A percentile compares a stretch with the other conserved stretches of the same genome.
These are phyloP conservation scores for Ormia ochracea DNA, from an alignment of 2,888 invertebrate species.

Conservation along the genomic window DNA sequence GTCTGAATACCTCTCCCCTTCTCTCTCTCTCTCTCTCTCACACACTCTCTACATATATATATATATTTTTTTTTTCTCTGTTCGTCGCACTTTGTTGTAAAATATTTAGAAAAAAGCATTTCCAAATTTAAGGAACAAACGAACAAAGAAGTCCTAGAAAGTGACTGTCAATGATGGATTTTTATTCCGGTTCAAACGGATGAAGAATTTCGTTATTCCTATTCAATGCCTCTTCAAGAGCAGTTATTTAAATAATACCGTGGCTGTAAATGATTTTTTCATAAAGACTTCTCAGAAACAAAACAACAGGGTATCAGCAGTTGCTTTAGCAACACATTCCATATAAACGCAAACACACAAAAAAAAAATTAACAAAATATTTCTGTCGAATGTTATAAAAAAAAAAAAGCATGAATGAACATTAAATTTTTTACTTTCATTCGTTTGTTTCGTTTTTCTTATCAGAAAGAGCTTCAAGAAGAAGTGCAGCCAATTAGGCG, in stretches of 20 bases:
- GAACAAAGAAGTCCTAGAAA: not conserved
- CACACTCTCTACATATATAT: no score
- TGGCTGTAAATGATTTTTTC: slow-evolving; percentile 47
- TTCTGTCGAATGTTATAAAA: slow-evolving; percentile 27
- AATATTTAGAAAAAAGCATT: not conserved
- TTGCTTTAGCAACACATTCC: not conserved
- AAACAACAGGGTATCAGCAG: slow-evolving; percentile 10
- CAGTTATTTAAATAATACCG: slow-evolving; percentile 50
- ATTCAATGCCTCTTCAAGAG: slow-evolving; percentile 61
- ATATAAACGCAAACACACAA: not conserved
- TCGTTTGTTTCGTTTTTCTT: slow-evolving; percentile 19
- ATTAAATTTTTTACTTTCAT: slow-evolving; percentile 12
- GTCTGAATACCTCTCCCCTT: no score
- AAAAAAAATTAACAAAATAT: slow-evolving; percentile 28
- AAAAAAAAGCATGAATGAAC: slow-evolving; percentile 40
- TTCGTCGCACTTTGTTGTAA: not conserved
- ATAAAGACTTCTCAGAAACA: slow-evolving; percentile 31
- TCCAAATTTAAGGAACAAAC: not conserved
- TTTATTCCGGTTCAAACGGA: slow-evolving; percentile 58
- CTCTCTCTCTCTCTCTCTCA: not conserved
- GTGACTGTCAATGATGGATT: slow-evolving; percentile 48
- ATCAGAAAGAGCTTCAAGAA: no score
- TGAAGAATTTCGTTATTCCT: slow-evolving; percentile 64
- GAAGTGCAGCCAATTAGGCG: not conserved
- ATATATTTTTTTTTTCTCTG: no score